Evolutionary conservation across 2,113 vertebrate genomes (phyloP).

Genomic region (Channa argus): DNA sequence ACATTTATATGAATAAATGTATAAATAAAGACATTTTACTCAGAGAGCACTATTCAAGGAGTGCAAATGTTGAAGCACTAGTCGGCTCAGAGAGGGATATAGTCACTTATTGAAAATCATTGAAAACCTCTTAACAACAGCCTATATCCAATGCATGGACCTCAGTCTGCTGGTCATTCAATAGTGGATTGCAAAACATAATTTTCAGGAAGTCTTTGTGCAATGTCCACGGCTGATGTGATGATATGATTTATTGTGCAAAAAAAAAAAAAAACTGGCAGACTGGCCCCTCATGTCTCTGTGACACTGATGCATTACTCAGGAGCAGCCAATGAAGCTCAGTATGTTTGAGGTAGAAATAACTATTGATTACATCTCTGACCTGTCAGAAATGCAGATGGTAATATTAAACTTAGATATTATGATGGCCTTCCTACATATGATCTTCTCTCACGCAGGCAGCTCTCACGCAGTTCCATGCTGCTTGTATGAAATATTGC

Average conservation of each 20-base stretch:
- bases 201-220: conserved; percentile 41
- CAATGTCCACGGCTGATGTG: conserved; percentile 28
- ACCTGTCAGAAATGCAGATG: conserved; percentile 61
- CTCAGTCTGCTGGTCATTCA: conserved; percentile 58
- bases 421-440: conserved; percentile 45
- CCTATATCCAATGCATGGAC: conserved; percentile 26
- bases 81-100: no score
- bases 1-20: background rate
- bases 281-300: conserved; percentile 37
- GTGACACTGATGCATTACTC: conserved; percentile 74
- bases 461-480: no score
- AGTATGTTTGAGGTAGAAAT: conserved; percentile 70
- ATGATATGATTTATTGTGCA: conserved; percentile 53
- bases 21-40: background rate
- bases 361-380: conserved; percentile 77
- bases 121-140: conserved; percentile 55
- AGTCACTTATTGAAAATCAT: conserved; percentile 15
- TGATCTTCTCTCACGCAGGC: conserved; percentile 43
- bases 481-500: conserved; percentile 57
- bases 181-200: conserved; percentile 20
- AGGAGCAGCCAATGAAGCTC: conserved; percentile 57
- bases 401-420: conserved; percentile 58
- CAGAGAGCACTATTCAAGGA: background rate
- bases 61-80: background rate
- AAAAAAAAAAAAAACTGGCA: conserved; percentile 18